Evolutionary conservation across 2,113 vertebrate genomes (phyloP).

Genomic region (Antigone vipio): DNA sequence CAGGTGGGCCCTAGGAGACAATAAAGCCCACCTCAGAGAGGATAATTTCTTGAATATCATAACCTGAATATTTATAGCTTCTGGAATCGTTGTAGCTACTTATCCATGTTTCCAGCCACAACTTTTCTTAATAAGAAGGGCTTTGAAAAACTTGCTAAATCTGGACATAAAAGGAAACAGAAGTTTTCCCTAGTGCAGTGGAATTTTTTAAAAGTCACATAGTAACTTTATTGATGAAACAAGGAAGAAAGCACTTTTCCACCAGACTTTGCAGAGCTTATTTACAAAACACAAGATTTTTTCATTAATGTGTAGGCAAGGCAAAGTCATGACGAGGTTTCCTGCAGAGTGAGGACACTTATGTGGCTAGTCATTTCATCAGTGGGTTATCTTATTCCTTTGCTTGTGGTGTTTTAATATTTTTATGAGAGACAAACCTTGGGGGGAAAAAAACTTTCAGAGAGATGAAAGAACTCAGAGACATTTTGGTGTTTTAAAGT

Average conservation of each 20-base stretch:
- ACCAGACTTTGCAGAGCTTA: slow-evolving; percentile 72
- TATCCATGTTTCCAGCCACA: slow-evolving; percentile 78
- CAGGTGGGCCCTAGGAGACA: slow-evolving; percentile 77
- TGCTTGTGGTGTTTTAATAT: not conserved
- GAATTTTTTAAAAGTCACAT: slow-evolving; percentile 80
- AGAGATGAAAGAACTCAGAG: not conserved
- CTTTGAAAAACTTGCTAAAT: slow-evolving; percentile 82
- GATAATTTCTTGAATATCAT: slow-evolving; percentile 75
- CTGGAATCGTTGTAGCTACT: slow-evolving; percentile 76
- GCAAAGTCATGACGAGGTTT: slow-evolving; percentile 30
- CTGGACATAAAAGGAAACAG: slow-evolving; percentile 81
- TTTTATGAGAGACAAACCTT: slow-evolving; percentile 1
- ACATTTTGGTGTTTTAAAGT: not conserved
- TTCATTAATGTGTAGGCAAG: slow-evolving; percentile 50
- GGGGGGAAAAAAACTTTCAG: not conserved
- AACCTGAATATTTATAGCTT: slow-evolving; percentile 76
- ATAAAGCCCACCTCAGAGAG: slow-evolving; percentile 74
- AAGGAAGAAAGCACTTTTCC: slow-evolving; percentile 79
- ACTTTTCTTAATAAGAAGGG: slow-evolving; percentile 82
- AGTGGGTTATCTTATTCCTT: slow-evolving; percentile 18
- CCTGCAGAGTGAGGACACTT: slow-evolving; percentile 23
- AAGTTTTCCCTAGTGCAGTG: slow-evolving; percentile 78
- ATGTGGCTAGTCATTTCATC: slow-evolving; percentile 22
- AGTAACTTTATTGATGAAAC: slow-evolving; percentile 81
- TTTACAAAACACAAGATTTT: slow-evolving; percentile 75